Evolutionary conservation across 1,140 invertebrate genomes (phyloP).

Genomic region (Notospermus geniculatus): DNA sequence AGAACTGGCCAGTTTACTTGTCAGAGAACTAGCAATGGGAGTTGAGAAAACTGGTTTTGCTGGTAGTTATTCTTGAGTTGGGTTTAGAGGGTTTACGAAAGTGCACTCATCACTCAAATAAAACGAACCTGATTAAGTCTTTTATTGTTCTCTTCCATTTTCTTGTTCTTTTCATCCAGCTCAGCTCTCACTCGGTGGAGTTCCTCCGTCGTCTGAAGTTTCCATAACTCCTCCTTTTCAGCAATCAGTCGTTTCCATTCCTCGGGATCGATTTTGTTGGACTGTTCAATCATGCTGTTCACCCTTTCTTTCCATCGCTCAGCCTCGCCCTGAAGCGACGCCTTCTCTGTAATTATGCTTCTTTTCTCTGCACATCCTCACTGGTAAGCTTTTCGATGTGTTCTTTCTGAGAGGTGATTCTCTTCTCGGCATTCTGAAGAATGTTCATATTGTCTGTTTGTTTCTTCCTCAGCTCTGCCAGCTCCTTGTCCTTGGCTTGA

Average conservation of each 20-base stretch:
- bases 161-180: too few relatives aligned
- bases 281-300: constrained; percentile 83
- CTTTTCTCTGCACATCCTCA: constrained; percentile 56
- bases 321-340: constrained; percentile 56
- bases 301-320: constrained; percentile 66
- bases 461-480: constrained; percentile 69
- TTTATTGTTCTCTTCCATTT: too few relatives aligned
- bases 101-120: too few relatives aligned
- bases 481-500: constrained; percentile 59
- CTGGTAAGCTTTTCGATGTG: constrained; percentile 52
- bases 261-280: constrained; percentile 86
- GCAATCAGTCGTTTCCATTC: constrained; percentile 83
- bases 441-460: constrained; percentile 36
- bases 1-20: too few relatives aligned
- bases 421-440: constrained; percentile 40
- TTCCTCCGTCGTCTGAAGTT: constrained; percentile 72
- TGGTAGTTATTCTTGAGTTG: too few relatives aligned
- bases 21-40: too few relatives aligned
- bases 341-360: constrained; percentile 58
- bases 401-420: constrained; percentile 47
- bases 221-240: constrained; percentile 73
- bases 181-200: constrained; percentile 53
- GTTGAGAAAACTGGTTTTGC: too few relatives aligned
- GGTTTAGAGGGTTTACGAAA: too few relatives aligned
- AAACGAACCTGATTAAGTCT: too few relatives aligned